Evolutionary conservation across 2,888 invertebrate genomes (phyloP), one percentile per base, ranked within the genome.

Genomic region (Tinea trinotella): DNA sequence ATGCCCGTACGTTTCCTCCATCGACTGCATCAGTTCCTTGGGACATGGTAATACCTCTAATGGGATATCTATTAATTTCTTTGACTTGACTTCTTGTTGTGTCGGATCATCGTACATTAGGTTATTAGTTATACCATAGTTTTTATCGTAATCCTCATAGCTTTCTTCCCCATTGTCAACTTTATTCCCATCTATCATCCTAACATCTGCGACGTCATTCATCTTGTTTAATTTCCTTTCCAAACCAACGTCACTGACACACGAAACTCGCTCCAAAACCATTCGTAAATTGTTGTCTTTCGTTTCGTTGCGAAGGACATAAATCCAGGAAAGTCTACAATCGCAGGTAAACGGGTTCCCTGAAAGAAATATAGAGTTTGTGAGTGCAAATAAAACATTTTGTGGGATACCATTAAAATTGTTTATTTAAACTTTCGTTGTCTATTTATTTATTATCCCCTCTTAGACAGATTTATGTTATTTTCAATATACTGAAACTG

Each of bases 291-390:
- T 87, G 60, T 76, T 79, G 76, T 91, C 92, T 72, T 89, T 89
- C 58, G 94, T 93, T 67, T 92, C 92, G 77, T 92, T 91, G 60
- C 90, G 88, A 60, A 95, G 81, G 55, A 88, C 87, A 85, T 92
- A 92, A 73, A 94, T 89, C 95, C 95, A 95, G 52, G 90, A 89
- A 57, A 95, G 88, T 56, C 93, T 92, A 76, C 94, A 94, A 84
- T 94, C 93, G 82, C 95, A 95, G 74, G 89, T 88, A 78, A 95
- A 90, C 67, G 90, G 91, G 86, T 95, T 95, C 73, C 92, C 95
- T 95, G 91, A 10, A 52, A 17, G 50, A 50, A 50, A 50, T 50
- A 50, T 50, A 18, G 3, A 12, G 24, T 12, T 15, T 24, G 50
- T 50, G 13, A 50, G 24, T 2, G 24, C 15, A 50, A 18, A 19